These are phyloP conservation scores for Diachasmimorpha longicaudata DNA, from an alignment of 1,140 invertebrate genomes.

Conservation along the genomic window DNA sequence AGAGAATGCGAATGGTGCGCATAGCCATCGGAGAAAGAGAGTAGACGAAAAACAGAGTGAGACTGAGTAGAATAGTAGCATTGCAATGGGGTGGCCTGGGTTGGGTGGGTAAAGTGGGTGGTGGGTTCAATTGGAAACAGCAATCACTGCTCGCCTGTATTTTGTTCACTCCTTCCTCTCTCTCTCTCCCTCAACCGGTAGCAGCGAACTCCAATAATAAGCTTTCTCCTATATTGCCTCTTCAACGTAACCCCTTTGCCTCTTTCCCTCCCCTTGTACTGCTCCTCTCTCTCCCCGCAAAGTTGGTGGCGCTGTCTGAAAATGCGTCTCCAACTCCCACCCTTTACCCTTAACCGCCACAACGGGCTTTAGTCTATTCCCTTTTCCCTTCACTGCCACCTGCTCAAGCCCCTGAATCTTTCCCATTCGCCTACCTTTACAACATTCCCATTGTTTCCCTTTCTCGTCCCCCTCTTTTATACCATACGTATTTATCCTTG, in stretches of 20 bases:
- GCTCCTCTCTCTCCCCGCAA: background rate
- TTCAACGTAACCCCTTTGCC: conserved; percentile 43
- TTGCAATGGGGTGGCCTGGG: background rate
- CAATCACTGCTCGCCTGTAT: conserved; percentile 64
- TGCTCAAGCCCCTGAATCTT: background rate
- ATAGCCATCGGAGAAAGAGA: background rate
- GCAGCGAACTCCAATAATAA: conserved; percentile 64
- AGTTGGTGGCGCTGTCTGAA: background rate
- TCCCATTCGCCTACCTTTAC: background rate
- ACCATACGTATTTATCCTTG: conserved; percentile 19
- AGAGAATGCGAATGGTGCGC: conserved; percentile 19
- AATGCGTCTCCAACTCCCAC: background rate
- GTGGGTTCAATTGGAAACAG: conserved; percentile 64
- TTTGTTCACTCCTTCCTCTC: conserved; percentile 51
- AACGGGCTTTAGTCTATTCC: background rate
- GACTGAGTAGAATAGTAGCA: conserved; percentile 3
- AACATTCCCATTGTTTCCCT: conserved; percentile 20
- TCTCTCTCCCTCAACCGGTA: conserved; percentile 39
- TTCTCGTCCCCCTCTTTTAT: conserved; percentile 38
- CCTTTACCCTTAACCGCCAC: background rate
- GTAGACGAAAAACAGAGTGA: background rate
- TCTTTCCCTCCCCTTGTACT: conserved; percentile 15
- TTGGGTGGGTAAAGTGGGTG: conserved; percentile 33
- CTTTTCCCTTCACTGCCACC: background rate
- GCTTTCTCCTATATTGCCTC: conserved; percentile 64